These are phyloP conservation scores for Zoanthus gigantus DNA, from an alignment of 92 coral and sea anemone genomes.

Conservation along the genomic window DNA sequence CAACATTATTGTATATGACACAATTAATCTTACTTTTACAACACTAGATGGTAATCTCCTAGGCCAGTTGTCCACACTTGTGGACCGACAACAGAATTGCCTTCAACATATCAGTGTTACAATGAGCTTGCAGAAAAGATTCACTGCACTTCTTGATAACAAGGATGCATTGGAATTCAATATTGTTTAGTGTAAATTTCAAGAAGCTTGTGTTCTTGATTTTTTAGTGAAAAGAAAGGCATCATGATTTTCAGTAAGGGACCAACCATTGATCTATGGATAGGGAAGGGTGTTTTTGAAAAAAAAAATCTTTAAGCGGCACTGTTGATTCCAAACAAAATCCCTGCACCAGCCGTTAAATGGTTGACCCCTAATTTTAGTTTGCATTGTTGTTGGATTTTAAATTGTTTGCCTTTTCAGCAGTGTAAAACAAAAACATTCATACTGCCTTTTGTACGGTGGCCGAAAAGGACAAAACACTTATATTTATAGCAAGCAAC, in stretches of 20 bases:
- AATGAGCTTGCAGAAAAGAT: background rate
- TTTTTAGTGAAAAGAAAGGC: background rate
- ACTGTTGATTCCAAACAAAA: slow-evolving; percentile 12
- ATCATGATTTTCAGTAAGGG: slow-evolving; percentile 7
- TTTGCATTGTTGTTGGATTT: slow-evolving; percentile 12
- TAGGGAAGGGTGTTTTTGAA: background rate
- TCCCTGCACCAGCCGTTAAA: slow-evolving; percentile 4
- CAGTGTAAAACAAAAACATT: background rate
- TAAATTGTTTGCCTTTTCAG: slow-evolving; percentile 12
- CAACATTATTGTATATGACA: slow-evolving; percentile 57
- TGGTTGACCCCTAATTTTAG: background rate
- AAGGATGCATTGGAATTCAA: slow-evolving; percentile 13
- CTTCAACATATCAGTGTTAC: background rate
- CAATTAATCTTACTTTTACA: slow-evolving; percentile 40
- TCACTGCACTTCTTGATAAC: slow-evolving; percentile 13
- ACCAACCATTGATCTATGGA: background rate
- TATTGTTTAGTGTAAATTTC: slow-evolving; percentile 5
- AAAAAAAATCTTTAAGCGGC: background rate
- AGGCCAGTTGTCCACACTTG: slow-evolving; percentile 41
- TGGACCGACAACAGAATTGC: slow-evolving; percentile 13
- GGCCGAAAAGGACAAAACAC: no score
- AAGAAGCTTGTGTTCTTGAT: background rate
- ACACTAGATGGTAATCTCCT: slow-evolving; percentile 29
- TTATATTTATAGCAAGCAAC: no score
- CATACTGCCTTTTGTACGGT: background rate